These are phyloP conservation scores for Laticauda colubrina DNA, from an alignment of 2,113 vertebrate genomes.

Conservation along the genomic window DNA sequence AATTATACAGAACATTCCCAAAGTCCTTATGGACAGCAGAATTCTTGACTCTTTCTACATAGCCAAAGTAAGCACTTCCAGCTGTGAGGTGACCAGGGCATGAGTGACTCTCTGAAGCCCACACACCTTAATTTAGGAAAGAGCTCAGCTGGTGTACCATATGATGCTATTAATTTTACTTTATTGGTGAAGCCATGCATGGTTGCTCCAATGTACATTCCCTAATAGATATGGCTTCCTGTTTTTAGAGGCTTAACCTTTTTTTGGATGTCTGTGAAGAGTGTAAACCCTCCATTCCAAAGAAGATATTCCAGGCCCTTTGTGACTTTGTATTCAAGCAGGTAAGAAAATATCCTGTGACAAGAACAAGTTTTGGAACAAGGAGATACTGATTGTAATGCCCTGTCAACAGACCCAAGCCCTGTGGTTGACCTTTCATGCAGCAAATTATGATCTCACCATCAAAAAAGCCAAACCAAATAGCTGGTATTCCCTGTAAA, in stretches of 20 bases:
- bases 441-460: neutral
- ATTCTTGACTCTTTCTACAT: constrained; percentile 6
- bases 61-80: constrained; percentile 3
- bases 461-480: neutral
- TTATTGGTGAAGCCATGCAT: neutral
- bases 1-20: constrained; percentile 2
- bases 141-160: neutral
- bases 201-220: neutral
- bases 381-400: too few species aligned
- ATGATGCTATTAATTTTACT: neutral
- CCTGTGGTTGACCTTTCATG: neutral
- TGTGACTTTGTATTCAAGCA: constrained; percentile 25
- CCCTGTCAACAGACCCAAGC: neutral
- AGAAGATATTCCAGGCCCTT: constrained; percentile 18
- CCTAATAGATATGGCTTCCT: neutral
- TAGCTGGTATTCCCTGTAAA: neutral
- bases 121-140: neutral
- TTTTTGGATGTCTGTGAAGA: constrained; percentile 27
- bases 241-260: neutral
- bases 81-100: neutral
- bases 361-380: neutral
- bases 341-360: neutral
- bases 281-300: neutral
- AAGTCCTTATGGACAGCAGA: neutral
- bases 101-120: neutral